Percentiles rank a stretch among this genome's conserved stretches.
Conservation (phyloP, 2,113 vertebrate genomes). For the Bungarus multicinctus region DNA sequence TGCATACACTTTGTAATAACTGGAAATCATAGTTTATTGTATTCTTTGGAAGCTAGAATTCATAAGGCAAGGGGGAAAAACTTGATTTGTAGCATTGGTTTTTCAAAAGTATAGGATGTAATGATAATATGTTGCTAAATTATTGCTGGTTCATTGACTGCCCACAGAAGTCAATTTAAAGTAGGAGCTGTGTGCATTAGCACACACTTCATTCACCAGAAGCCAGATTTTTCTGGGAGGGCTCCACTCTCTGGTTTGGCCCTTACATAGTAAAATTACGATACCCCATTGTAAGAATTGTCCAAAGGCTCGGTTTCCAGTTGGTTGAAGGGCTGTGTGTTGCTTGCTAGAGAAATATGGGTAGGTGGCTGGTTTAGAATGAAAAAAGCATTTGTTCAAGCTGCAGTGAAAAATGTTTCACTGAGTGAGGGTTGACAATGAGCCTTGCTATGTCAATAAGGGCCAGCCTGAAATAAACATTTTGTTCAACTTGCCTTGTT, state of each 20-base stretch:
- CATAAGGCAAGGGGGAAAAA: not conserved
- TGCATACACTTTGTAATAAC: not conserved
- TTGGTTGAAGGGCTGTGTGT: slow-evolving; percentile 68
- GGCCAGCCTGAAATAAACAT: slow-evolving; percentile 51
- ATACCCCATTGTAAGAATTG: slow-evolving; percentile 69
- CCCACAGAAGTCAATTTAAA: not conserved
- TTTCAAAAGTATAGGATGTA: not conserved
- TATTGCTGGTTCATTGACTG: not conserved
- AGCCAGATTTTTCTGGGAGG: not conserved
- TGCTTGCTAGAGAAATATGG: slow-evolving; percentile 64
- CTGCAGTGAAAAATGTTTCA: slow-evolving; percentile 72
- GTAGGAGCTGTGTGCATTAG: not conserved
- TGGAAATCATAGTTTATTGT: not conserved
- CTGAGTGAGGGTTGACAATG: slow-evolving; percentile 62
- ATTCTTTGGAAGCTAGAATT: not conserved
- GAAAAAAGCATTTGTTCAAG: slow-evolving; percentile 72
- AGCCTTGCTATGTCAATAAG: slow-evolving; percentile 57
- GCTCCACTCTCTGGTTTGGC: not conserved
- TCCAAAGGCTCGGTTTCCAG: slow-evolving; percentile 72
- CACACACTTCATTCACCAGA: not conserved
- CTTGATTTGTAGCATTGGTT: not conserved
- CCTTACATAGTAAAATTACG: slow-evolving; percentile 49
- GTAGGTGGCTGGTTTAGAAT: slow-evolving; percentile 71
- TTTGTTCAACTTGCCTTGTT: slow-evolving; percentile 55
- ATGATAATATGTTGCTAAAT: not conserved